Base-by-base conservation (phyloP, 2,888 invertebrate genomes). In the Lordiphosa fenestrarum region DNA sequence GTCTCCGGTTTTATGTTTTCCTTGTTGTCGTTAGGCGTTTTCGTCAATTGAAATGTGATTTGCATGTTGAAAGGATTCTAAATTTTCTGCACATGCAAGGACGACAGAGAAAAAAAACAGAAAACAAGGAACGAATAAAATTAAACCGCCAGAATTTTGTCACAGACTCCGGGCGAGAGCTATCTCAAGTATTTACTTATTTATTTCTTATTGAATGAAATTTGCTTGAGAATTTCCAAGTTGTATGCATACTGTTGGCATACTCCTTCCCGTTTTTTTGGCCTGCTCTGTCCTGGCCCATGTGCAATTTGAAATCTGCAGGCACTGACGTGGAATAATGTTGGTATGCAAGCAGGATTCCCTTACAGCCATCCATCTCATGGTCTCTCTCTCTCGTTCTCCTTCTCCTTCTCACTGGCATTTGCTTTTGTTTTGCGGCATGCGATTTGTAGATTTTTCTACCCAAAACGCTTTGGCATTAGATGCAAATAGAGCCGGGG, bases 171-270 rank as follows among this genome's bases (percentile, higher is more conserved):
- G 49, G 46, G 33, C 46, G 55, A 41, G 57, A 59, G 66, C 50
- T 63, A 76, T 83, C 68, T 69, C 68, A 82, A 84, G 72, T 74
- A 82, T 82, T 82, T 82, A 77, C 84, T 82, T 82, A 84, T 85
- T 84, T 85, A 85, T 81, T 84, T 72, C 74, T 66, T 71, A 67
- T 73, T 84, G 62, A 76, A 69, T 69, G 73, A 69, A 74, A 69
- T 81, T 82, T 67, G 71, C 78, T 73, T 57, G 71, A 67, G 85
- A 69, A 85, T 82, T 75, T 70, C 51, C 58, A 63, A 64, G 60
- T 51, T 61, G 60, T 53, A 53, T 54, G 49, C 53, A 39, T 47
- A 59, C 66, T 58, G 39, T 33, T 12, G 33, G 0, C 44, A 6
- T 30, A 23, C 48, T 30, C 47, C 35, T 35, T 50, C 49, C 49